Conservation (phyloP, 2,113 vertebrate species). For the Chiloscyllium plagiosum region DNA sequence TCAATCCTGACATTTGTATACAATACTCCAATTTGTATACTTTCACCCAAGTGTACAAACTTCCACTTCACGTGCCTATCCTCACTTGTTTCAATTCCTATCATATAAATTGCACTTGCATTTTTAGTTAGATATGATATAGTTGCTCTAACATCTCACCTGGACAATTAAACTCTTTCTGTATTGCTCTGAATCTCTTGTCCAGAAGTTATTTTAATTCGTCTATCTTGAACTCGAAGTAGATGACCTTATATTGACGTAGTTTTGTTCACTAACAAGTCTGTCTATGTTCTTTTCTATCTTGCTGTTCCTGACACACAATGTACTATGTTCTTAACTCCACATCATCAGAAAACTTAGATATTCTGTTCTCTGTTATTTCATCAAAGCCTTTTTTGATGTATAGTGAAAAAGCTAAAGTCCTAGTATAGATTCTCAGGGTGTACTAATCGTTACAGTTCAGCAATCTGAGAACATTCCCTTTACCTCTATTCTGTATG, state of each 20-base stretch:
- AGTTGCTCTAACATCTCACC: neutral
- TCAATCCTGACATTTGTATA: too few species aligned
- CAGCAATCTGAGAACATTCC: neutral
- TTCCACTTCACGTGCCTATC: too few species aligned
- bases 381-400: neutral
- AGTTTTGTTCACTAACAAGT: neutral
- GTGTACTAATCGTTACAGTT: neutral
- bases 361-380: neutral
- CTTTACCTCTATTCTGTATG: too few species aligned
- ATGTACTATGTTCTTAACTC: neutral
- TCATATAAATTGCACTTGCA: too few species aligned
- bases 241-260: neutral
- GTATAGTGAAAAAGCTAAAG: neutral
- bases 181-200: neutral
- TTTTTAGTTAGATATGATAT: too few species aligned
- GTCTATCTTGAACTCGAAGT: too few species aligned
- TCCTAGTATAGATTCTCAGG: neutral
- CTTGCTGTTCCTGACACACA: neutral
- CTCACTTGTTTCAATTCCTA: too few species aligned
- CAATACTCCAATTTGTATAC: too few species aligned
- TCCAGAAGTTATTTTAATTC: neutral
- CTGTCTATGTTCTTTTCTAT: neutral
- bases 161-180: neutral
- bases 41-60: too few species aligned
- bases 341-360: neutral